phyloP scores from a whole-genome alignment of 2,888 invertebrate species.

The Xestia sexstrigata region DNA sequence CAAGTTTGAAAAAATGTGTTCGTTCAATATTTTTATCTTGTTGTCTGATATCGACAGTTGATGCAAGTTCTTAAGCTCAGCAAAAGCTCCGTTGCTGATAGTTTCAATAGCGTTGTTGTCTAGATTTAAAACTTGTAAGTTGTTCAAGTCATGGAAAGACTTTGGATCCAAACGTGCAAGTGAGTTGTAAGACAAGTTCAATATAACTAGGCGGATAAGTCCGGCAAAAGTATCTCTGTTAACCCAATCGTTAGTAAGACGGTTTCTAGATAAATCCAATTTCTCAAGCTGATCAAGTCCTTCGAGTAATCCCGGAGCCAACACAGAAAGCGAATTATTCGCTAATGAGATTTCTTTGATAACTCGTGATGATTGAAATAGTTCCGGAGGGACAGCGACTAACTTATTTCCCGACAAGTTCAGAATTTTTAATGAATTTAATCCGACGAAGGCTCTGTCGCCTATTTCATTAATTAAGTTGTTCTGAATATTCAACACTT shows the following conservation, averaged over 20 bases:
- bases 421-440: conserved; percentile 92
- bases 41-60: conserved; percentile 94
- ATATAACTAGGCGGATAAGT: conserved; percentile 93
- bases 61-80: conserved; percentile 94
- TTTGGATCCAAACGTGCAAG: conserved; percentile 93
- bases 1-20: conserved; percentile 93
- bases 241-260: conserved; percentile 94
- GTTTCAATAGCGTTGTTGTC: conserved; percentile 93
- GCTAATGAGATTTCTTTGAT: conserved; percentile 93
- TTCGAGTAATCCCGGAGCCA: conserved; percentile 94
- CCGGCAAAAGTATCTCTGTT: conserved; percentile 94
- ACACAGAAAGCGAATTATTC: conserved; percentile 94
- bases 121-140: conserved; percentile 94
- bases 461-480: conserved; percentile 94
- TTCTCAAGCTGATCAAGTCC: conserved; percentile 93
- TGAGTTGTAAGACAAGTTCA: conserved; percentile 94
- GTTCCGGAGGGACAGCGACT: conserved; percentile 94
- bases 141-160: conserved; percentile 94
- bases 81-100: conserved; percentile 94
- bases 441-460: conserved; percentile 94
- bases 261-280: conserved; percentile 94
- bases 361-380: conserved; percentile 93
- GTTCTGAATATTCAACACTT: conserved; percentile 93
- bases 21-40: conserved; percentile 92
- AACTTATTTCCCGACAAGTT: conserved; percentile 96